These are phyloP conservation scores for Ophion slaviceki DNA, from an alignment of 2,888 invertebrate species.

Conservation along the genomic window DNA sequence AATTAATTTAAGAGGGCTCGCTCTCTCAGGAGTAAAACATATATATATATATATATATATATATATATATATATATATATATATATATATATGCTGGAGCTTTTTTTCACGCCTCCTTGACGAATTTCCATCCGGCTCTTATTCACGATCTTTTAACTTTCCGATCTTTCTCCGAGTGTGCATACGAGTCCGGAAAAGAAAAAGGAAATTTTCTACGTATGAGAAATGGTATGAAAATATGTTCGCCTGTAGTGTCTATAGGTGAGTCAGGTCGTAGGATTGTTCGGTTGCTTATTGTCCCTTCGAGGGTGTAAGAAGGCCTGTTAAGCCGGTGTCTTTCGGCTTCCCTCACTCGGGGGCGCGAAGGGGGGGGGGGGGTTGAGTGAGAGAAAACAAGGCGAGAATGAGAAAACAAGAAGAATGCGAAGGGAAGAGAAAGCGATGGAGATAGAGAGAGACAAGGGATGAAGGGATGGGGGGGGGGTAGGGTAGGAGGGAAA, in stretches of 20 bases:
- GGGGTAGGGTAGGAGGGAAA: slow-evolving; percentile 43
- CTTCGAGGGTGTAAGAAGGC: slow-evolving; percentile 73
- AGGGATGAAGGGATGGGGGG: slow-evolving; percentile 30
- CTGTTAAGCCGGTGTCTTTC: slow-evolving; percentile 75
- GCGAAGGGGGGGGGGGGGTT: slow-evolving; percentile 22
- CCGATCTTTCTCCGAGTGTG: slow-evolving; percentile 37
- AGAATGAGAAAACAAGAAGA: slow-evolving; percentile 45
- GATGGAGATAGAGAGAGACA: slow-evolving; percentile 36
- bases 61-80: too few relatives aligned
- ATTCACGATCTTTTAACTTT: slow-evolving; percentile 37
- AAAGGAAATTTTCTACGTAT: too few relatives aligned
- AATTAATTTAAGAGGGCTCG: slow-evolving; percentile 83
- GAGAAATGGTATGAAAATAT: too few relatives aligned
- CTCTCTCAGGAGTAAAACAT: slow-evolving; percentile 66
- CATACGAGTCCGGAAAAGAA: neutral
- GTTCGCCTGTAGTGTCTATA: too few relatives aligned
- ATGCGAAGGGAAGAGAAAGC: slow-evolving; percentile 36
- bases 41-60: neutral
- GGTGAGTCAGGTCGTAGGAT: slow-evolving; percentile 63
- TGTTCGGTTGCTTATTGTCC: slow-evolving; percentile 55
- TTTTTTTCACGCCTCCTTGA: slow-evolving; percentile 57
- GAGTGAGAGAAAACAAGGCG: slow-evolving; percentile 56
- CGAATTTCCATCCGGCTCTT: slow-evolving; percentile 36
- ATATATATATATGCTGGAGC: slow-evolving; percentile 41
- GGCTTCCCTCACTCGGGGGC: slow-evolving; percentile 13